Evolutionary conservation across 2,888 invertebrate species (phyloP), one percentile per base, ranked within the genome.

Genomic region (Chrysotoxum bicinctum): DNA sequence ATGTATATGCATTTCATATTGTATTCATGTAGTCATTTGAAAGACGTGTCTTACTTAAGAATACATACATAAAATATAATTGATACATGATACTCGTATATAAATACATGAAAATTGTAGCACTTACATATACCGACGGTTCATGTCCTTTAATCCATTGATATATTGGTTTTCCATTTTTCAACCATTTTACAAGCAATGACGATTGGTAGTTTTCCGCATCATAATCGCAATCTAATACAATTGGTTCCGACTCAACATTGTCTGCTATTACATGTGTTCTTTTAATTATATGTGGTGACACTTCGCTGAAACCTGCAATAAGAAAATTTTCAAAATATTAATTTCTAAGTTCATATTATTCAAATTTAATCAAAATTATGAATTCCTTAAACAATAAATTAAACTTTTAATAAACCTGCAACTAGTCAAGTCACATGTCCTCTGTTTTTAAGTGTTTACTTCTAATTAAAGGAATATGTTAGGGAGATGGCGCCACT

Each of bases 61-160:
- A n/a, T n/a, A n/a, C n/a, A n/a, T n/a, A n/a, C n/a, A n/a, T n/a
- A n/a, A n/a, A n/a, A n/a, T n/a, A n/a, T n/a, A n/a, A n/a, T n/a
- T n/a, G n/a, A n/a, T n/a, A n/a, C n/a, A n/a, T n/a, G n/a, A n/a
- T n/a, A n/a, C n/a, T n/a, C n/a, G n/a, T n/a, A n/a, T n/a, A n/a
- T n/a, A n/a, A n/a, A n/a, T n/a, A n/a, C n/a, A n/a, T 48, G 7
- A 21, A 8, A 8, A 62, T 5, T 43, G 12, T 10, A 23, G 21
- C 1, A 54, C 81, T 81, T 45, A 86, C 86, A 23, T 74, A 86
- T 58, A 82, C 77, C 3, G 82, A 77, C 9, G 86, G 86, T 7
- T 70, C 66, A 40, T 45, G 74, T 19, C 86, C 86, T 54, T 86
- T 86, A 14, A 86, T 86, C 86, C 86, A 86, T 32, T 86, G 86